A percentile compares a stretch with the other conserved stretches of the same genome.
phyloP scores from a whole-genome alignment of 2,113 vertebrate genomes.

The Diadophis punctatus region DNA sequence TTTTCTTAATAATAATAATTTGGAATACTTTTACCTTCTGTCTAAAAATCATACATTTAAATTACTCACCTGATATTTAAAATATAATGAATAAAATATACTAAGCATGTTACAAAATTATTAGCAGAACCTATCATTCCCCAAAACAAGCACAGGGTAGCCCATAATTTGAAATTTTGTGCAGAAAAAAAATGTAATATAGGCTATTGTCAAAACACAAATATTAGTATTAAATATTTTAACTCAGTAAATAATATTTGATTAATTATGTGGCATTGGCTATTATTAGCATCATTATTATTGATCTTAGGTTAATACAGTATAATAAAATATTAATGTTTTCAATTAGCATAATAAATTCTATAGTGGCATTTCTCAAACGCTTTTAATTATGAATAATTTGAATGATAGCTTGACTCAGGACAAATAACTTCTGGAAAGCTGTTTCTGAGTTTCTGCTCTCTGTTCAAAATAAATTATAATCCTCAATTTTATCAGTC shows the following conservation, averaged over 20 bases:
- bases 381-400: background rate
- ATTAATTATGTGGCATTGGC: background rate
- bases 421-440: background rate
- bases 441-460: background rate
- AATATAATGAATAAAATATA: slow-evolving; percentile 23
- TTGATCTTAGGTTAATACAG: background rate
- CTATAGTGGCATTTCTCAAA: background rate
- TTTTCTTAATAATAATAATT: slow-evolving; percentile 15
- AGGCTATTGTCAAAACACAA: slow-evolving; percentile 31
- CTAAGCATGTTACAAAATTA: background rate
- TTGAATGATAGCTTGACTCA: background rate
- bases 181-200: slow-evolving; percentile 27
- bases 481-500: background rate
- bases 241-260: background rate
- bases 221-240: slow-evolving; percentile 4
- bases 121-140: background rate
- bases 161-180: slow-evolving; percentile 18
- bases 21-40: slow-evolving; percentile 44
- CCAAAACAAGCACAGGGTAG: slow-evolving; percentile 14
- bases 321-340: background rate
- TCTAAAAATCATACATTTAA: slow-evolving; percentile 40
- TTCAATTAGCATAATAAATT: background rate
- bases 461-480: background rate
- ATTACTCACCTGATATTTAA: slow-evolving; percentile 35
- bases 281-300: background rate